Base-by-base conservation (phyloP, 2,113 vertebrate genomes). In the Catharus bicknelli region DNA sequence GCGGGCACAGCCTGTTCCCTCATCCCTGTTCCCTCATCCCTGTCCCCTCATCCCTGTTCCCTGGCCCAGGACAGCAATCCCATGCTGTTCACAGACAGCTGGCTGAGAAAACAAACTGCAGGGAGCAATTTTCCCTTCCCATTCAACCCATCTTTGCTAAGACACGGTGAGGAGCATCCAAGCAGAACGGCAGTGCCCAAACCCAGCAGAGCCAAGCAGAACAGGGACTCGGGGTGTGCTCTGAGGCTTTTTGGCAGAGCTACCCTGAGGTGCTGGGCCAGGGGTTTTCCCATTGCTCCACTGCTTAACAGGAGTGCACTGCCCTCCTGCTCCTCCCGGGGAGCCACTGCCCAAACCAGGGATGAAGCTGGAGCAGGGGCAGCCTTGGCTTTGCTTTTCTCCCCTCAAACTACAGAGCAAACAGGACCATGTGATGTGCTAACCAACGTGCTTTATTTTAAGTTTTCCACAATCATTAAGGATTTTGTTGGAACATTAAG, bases 391-490 rank as follows among this genome's bases (percentile, higher is more conserved):
- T 67, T 72, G 69, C 36, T 62, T 68, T 58, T 66, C 43, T 83
- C 45, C 70, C n/a, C 32, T 76, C 55, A 21, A 4, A 8, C 75
- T 82, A 95, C 83, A 95, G 67, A 94, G 92, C 38, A 95, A 95
- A 93, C 72, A 68, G 77, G 91, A 94, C 77, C 2, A 90, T 59
- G 57, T 5, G 43, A 82, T 1, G 0, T 63, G 78, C 86, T 92
- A 94, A 96, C 92, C 76, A 89, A 87, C 2, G 58, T 62, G 87
- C 86, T 98, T 97, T 97, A 97, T 97, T 98, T 90, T 83, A 87
- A 10, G 17, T 43, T 91, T 77, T 87, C 78, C 95, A 97, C 72
- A 89, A 90, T 97, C 92, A 83, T 74, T 54, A 62, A 69, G 78
- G 61, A 66, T 93, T 90, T 82, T 75, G 50, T 86, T 83, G 79